Evolutionary conservation across 92 coral and sea anemone species (phyloP).

Genomic region (Porites lobata): DNA sequence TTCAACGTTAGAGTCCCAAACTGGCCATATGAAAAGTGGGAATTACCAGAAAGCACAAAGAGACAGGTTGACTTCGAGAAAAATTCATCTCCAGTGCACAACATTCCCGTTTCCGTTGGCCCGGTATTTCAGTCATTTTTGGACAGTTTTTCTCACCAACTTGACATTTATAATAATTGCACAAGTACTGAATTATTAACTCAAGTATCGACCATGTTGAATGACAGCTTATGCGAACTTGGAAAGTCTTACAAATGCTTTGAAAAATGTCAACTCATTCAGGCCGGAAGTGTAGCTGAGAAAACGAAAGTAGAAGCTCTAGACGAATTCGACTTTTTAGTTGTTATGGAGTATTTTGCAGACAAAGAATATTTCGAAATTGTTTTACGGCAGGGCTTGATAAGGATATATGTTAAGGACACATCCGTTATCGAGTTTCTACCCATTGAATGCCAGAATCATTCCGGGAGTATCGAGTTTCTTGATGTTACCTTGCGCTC

Average conservation of each 20-base stretch:
- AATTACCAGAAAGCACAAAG: constrained; percentile 16
- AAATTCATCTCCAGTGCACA: not conserved
- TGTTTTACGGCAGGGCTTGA: constrained; percentile 23
- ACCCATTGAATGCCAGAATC: constrained; percentile 10
- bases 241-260: constrained; percentile 67
- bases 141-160: constrained; percentile 42
- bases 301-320: constrained; percentile 63
- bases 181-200: constrained; percentile 21
- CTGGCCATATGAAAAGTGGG: constrained; percentile 56
- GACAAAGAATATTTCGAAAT: constrained; percentile 48
- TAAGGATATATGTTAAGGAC: constrained; percentile 51
- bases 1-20: constrained; percentile 21
- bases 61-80: not conserved
- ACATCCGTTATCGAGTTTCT: constrained; percentile 40
- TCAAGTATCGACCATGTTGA: constrained; percentile 48
- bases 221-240: constrained; percentile 44
- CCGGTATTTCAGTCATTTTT: constrained; percentile 52
- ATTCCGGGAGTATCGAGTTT: not conserved
- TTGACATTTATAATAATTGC: constrained; percentile 27
- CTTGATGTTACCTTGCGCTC: constrained; percentile 51
- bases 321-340: constrained; percentile 57
- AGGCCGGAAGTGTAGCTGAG: constrained; percentile 70
- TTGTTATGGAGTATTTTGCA: constrained; percentile 51
- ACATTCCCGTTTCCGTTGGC: constrained; percentile 51
- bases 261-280: constrained; percentile 64